These are phyloP conservation scores for Achroia grisella DNA, from an alignment of 1,140 invertebrate species.

Conservation along the genomic window DNA sequence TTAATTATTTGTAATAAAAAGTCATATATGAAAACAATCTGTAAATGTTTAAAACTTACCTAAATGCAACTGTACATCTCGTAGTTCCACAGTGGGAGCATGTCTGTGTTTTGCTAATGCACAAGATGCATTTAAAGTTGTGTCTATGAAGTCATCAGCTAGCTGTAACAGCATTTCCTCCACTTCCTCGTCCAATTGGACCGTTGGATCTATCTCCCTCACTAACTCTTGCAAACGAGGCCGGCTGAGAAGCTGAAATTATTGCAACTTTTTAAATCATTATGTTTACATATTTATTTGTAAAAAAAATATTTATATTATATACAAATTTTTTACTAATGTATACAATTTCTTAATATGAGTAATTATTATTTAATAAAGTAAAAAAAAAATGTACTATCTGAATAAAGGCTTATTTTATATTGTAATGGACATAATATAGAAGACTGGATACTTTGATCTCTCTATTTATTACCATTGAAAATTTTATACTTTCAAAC, in stretches of 20 bases:
- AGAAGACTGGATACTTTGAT: too few relatives aligned
- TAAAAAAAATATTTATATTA: too few relatives aligned
- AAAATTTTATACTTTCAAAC: too few relatives aligned
- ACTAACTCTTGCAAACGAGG: conserved; percentile 92
- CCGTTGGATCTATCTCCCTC: conserved; percentile 93
- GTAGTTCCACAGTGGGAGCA: conserved; percentile 91
- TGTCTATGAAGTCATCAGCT: conserved; percentile 97
- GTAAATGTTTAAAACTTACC: conserved; percentile 71
- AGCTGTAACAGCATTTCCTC: conserved; percentile 94
- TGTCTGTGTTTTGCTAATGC: conserved; percentile 94
- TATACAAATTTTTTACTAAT: too few relatives aligned
- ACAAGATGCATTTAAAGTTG: conserved; percentile 91
- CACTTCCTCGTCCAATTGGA: conserved; percentile 97
- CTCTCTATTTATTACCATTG: too few relatives aligned
- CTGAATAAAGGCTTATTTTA: too few relatives aligned
- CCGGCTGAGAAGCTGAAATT: conserved; percentile 78
- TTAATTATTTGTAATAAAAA: background rate
- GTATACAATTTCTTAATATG: too few relatives aligned
- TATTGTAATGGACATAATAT: too few relatives aligned
- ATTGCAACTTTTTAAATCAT: background rate
- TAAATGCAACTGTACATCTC: conserved; percentile 95
- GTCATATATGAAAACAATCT: too few relatives aligned
- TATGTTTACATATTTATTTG: too few relatives aligned
- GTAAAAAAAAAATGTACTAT: too few relatives aligned
- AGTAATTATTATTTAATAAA: too few relatives aligned